Evolutionary conservation across 2,113 vertebrate species (phyloP).

Genomic region (Abramis brama): DNA sequence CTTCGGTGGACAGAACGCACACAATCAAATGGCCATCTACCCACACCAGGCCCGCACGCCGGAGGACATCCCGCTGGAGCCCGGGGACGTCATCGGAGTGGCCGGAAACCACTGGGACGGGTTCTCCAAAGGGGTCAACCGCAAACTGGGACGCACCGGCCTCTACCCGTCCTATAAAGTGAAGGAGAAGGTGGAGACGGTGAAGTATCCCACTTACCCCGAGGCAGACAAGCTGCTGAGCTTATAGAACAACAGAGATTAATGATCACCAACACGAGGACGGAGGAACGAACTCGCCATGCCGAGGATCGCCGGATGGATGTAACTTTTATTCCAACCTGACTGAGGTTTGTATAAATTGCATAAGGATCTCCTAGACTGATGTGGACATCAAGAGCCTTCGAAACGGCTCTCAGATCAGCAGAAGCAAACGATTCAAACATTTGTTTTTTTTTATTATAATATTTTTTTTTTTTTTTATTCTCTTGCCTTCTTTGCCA

Average conservation of each 20-base stretch:
- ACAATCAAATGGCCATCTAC: conserved; percentile 96
- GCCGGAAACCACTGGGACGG: conserved; percentile 99
- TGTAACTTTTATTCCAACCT: background rate
- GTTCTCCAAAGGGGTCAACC: conserved; percentile 97
- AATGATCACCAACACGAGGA: background rate
- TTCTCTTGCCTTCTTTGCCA: background rate
- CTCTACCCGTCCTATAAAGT: conserved; percentile 99
- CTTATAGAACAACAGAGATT: conserved; percentile 54
- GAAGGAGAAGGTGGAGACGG: conserved; percentile 95
- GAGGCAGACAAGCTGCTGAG: conserved; percentile 91
- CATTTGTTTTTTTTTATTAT: background rate
- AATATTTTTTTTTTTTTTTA: background rate
- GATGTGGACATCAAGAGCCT: conserved; percentile 1
- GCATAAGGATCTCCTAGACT: background rate
- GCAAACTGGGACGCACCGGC: conserved; percentile 94
- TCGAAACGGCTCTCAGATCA: background rate
- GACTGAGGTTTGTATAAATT: conserved; percentile 6
- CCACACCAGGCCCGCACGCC: conserved; percentile 87
- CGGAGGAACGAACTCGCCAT: background rate
- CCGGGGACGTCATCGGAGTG: conserved; percentile 94
- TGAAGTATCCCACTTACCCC: conserved; percentile 95
- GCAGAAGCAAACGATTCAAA: background rate
- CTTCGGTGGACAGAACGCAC: conserved; percentile 97
- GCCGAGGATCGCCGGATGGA: background rate
- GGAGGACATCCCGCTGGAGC: conserved; percentile 95